Evolutionary conservation across 2,888 invertebrate genomes (phyloP).

Genomic region (Tinea semifulvella): DNA sequence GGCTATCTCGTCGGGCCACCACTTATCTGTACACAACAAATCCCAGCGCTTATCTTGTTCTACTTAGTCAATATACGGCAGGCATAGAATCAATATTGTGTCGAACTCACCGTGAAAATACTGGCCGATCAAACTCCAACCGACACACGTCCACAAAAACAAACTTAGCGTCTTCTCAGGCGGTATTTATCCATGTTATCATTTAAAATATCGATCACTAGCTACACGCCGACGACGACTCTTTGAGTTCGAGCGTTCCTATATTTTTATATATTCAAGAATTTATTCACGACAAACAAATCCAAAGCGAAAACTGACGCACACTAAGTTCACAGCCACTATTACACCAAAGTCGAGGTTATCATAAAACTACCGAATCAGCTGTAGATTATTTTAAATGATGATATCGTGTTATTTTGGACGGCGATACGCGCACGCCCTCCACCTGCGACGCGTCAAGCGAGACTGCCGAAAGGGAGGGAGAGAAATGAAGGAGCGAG

Average conservation of each 20-base stretch:
- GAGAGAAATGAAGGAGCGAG: slow-evolving; percentile 26
- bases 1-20: slow-evolving; percentile 25
- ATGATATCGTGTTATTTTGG: slow-evolving; percentile 28
- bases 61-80: slow-evolving; percentile 31
- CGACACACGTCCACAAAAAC: slow-evolving; percentile 22
- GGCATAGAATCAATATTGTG: slow-evolving; percentile 41
- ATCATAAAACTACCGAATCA: slow-evolving; percentile 29
- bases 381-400: slow-evolving; percentile 58
- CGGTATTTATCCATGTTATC: slow-evolving; percentile 52
- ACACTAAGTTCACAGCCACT: slow-evolving; percentile 1
- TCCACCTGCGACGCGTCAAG: slow-evolving; percentile 33
- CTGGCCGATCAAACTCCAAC: not conserved
- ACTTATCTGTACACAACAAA: slow-evolving; percentile 50
- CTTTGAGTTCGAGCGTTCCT: too few species aligned
- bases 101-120: slow-evolving; percentile 4
- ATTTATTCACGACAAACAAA: slow-evolving; percentile 38
- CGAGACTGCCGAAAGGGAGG: slow-evolving; percentile 39
- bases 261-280: slow-evolving; percentile 59
- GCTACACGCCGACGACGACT: slow-evolving; percentile 37
- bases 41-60: slow-evolving; percentile 40
- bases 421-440: slow-evolving; percentile 23
- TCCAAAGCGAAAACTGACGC: slow-evolving; percentile 15
- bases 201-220: slow-evolving; percentile 66
- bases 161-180: slow-evolving; percentile 2
- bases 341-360: slow-evolving; percentile 2